Conservation (phyloP, 2,888 invertebrate species). For the Slavum lentiscoides region DNA sequence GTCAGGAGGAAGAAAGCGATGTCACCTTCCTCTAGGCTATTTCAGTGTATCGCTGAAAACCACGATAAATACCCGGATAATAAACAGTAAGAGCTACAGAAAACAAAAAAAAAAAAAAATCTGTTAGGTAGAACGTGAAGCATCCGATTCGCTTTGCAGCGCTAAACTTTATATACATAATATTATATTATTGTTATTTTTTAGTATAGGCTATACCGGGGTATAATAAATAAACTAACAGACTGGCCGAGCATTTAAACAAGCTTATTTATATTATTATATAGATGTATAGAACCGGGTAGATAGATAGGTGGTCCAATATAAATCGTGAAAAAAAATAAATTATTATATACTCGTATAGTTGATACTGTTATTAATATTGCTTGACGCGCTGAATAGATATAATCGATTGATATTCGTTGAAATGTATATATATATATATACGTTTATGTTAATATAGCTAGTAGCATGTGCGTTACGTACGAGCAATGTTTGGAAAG, state of each 20-base stretch:
- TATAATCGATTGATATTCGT: conserved; percentile 6
- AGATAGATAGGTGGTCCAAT: conserved; percentile 34
- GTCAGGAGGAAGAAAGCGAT: conserved; percentile 53
- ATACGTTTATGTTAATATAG: conserved; percentile 24
- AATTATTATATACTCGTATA: not conserved
- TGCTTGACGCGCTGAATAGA: conserved; percentile 44
- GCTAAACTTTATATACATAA: conserved; percentile 1
- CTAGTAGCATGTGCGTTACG: conserved; percentile 50
- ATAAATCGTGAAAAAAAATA: not conserved
- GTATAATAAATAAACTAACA: not conserved
- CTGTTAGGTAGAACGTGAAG: conserved; percentile 41
- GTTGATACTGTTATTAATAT: conserved; percentile 24
- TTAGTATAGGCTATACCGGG: conserved; percentile 19
- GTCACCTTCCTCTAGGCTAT: conserved; percentile 50
- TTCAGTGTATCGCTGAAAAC: conserved; percentile 50
- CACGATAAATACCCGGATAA: conserved; percentile 50
- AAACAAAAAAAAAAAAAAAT: conserved; percentile 41
- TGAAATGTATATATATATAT: conserved; percentile 34
- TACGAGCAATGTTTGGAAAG: no score
- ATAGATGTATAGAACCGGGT: conserved; percentile 43
- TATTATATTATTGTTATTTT: no score
- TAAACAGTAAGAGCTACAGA: conserved; percentile 45
- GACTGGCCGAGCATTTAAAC: conserved; percentile 17
- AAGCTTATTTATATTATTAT: conserved; percentile 13
- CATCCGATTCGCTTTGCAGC: conserved; percentile 48